Base-by-base conservation (phyloP, 2,113 vertebrate genomes). In the Charadrius vociferus region DNA sequence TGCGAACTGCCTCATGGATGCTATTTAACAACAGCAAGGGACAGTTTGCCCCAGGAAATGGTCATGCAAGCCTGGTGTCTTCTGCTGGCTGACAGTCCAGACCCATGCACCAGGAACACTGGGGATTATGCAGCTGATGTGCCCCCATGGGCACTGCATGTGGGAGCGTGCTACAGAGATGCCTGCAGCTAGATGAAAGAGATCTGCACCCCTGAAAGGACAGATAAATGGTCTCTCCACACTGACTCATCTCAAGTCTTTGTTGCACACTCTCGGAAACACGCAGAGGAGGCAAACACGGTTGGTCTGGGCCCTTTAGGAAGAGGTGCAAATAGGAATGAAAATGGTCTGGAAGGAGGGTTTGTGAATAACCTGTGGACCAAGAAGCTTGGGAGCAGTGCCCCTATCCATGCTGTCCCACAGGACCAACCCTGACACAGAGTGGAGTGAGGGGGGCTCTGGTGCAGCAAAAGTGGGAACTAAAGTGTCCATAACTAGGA, bases 1-100 rank as follows among this genome's bases (percentile, higher is more conserved):
- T n/a, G 41, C n/a, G 32, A 84, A 61, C 70, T 5, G 36, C 39
- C 45, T 36, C 41, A 45, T 0, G 0, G 53, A 30, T 43, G 36
- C 27, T 80, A 63, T 37, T 83, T 27, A 56, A n/a, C 43, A 59
- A 13, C 41, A 92, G 56, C 37, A 55, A 4, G 49, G 62, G 52
- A 49, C 53, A 70, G 9, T 27, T 39, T 78, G 53, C 10, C 41
- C 49, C 37, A 16, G 45, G 47, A 50, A 21, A 65, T 10, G 15
- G 26, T 21, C 36, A 14, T 9, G 30, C 15, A 63, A 87, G 7
- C 37, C n/a, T 24, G 7, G 30, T 45, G 71, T 32, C 47, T 83
- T 65, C 73, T 45, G 39, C 37, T 82, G 74, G 39, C 36, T 81
- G 32, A 10, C 29, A 56, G 78, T 19, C 50, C 39, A 67, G 37